Conservation (phyloP, 2,888 invertebrate species). For the Chouioia cunea region DNA sequence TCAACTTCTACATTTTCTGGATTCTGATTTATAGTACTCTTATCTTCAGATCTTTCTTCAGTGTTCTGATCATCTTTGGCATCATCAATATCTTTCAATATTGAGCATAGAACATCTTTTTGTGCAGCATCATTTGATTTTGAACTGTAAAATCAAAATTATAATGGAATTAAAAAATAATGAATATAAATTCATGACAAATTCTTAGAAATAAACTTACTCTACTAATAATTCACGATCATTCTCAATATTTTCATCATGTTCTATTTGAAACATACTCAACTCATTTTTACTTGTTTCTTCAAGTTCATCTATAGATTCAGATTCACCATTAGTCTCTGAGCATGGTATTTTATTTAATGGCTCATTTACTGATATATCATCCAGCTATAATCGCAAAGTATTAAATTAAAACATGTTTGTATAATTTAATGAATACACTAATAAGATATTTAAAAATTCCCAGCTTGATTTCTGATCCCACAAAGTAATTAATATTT, state of each 20-base stretch:
- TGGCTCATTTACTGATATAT: constrained; percentile 28
- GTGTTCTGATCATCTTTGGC: not conserved
- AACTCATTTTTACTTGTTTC: constrained; percentile 2
- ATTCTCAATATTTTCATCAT: not conserved
- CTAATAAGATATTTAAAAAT: too few relatives aligned
- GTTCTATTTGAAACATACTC: not conserved
- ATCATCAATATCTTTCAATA: not conserved
- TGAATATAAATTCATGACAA: not conserved
- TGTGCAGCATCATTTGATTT: constrained; percentile 6
- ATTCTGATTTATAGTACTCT: too few relatives aligned
- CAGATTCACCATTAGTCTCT: not conserved
- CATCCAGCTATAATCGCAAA: constrained; percentile 34
- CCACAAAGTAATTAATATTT: constrained; percentile 33
- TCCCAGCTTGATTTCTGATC: too few relatives aligned
- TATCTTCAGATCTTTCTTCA: not conserved
- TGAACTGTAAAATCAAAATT: not conserved
- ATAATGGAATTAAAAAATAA: not conserved
- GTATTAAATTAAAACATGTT: constrained; percentile 7
- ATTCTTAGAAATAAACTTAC: constrained; percentile 2
- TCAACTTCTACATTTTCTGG: too few relatives aligned
- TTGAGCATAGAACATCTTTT: not conserved
- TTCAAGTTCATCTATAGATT: constrained; percentile 4
- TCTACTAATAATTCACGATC: not conserved
- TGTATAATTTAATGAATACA: too few relatives aligned
- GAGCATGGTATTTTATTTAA: constrained; percentile 35